phyloP scores from a whole-genome alignment of 2,888 invertebrate species.

The Saturnia japonica region DNA sequence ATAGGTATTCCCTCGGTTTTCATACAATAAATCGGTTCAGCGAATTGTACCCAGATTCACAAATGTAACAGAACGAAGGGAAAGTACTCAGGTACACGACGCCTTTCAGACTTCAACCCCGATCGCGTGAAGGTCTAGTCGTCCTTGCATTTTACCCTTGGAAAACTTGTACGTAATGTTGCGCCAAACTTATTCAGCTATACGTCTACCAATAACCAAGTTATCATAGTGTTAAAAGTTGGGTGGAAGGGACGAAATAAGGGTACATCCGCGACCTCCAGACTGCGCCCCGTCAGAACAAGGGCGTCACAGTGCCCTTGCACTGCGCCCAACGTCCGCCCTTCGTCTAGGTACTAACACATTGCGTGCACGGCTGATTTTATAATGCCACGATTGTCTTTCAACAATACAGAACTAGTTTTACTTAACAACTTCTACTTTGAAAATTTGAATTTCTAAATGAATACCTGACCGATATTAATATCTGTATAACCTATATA shows the following conservation, averaged over 20 bases:
- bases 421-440: neutral
- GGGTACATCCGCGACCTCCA: conserved; percentile 76
- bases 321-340: conserved; percentile 61
- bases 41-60: neutral
- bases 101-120: conserved; percentile 40
- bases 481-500: neutral
- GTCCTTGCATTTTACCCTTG: conserved; percentile 40
- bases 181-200: conserved; percentile 26
- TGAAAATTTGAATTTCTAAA: neutral
- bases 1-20: neutral
- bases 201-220: conserved; percentile 33
- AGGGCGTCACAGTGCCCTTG: conserved; percentile 72
- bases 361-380: conserved; percentile 29
- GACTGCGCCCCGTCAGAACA: conserved; percentile 69
- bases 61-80: neutral
- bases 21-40: neutral
- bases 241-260: conserved; percentile 52
- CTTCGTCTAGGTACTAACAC: conserved; percentile 40
- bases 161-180: conserved; percentile 22
- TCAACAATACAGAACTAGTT: conserved; percentile 26
- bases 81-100: conserved; percentile 19
- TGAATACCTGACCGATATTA: neutral
- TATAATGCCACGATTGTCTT: conserved; percentile 33
- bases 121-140: conserved; percentile 31
- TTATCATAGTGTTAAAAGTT: conserved; percentile 36